Base-by-base conservation (phyloP, 1,140 invertebrate genomes). In the Zeugodacus cucurbitae region DNA sequence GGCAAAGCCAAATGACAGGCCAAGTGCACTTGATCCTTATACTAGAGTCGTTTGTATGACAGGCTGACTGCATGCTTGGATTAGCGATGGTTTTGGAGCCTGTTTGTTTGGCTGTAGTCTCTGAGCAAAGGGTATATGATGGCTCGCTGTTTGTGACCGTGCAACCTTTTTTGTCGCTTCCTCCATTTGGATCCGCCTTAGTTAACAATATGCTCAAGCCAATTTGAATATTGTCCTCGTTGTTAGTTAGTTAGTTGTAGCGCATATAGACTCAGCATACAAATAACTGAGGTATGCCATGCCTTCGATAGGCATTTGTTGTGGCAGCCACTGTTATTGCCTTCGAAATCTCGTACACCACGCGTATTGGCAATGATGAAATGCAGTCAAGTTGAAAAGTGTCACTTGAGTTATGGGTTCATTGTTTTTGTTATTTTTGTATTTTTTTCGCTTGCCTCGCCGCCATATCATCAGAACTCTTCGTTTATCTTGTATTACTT, bases 361-460 rank as follows among this genome's bases (percentile, higher is more conserved):
- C 54, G 54, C 85, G 26, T 34, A n/a, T 44, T 59, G 54, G 54
- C 54, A 87, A 92, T 92, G 91, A 92, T 92, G 91, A 92, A 92
- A 92, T 92, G 91, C 91, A 92, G 91, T 92, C 91, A 92, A 92
- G 91, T 91, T 92, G 92, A 92, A 92, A 92, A 92, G 91, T 92
- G 91, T 92, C 91, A 92, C 91, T 92, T 92, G 91, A 92, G 91
- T 92, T 92, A 92, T 92, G 91, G 92, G 90, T 91, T 91, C 91
- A 92, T 92, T 92, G 91, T 92, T 48, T 87, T 67, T 62, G 26
- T 32, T 87, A 87, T 74, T 82, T 88, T 29, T 86, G 59, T 34
- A n/a, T n/a, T n/a, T 89, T 82, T 78, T 88, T 89, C 89, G 89
- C 37, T 90, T 87, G 59, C 32, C 44, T 62, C 62, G 87, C 88